Base-by-base conservation (phyloP, 2,888 invertebrate species). In the Bombylius major region DNA sequence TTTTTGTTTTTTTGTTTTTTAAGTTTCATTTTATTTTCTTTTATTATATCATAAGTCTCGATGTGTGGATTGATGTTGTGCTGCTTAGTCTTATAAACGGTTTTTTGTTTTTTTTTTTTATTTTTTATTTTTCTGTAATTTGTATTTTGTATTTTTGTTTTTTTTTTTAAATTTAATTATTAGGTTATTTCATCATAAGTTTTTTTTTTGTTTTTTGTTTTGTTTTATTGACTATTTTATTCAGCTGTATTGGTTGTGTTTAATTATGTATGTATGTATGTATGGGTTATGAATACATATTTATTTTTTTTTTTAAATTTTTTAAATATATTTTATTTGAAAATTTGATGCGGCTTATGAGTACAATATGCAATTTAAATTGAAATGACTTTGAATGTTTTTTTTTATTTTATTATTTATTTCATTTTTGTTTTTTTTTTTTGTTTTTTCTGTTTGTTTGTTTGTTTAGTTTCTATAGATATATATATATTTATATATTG, bases 381-480 rank as follows among this genome's bases (percentile, higher is more conserved):
- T 23, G 23, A 23, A 23, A 23, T 23, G 23, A 23, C 23, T 49
- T 33, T 49, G 33, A 34, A 23, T 49, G 32, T 33, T 33, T 34
- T 34, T 49, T 33, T 50, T 42, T n/a, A 47, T 44, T 47, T 39
- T 39, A 32, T 53, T 50, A 39, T 47, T 48, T 44, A 48, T 45
- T 57, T 9, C 32, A 48, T 57, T 42, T 34, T 51, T 49, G 36
- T 34, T 49, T 47, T 8, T 50, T 55, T 31, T 36, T 47, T 11
- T 36, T 48, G 14, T 47, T 36, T 47, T 7, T 53, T 47, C 42
- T 42, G 14, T 44, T 32, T 50, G 33, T 33, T 34, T 50, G 33
- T 50, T 1, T 34, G 36, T 36, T 36, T 36, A 36, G 9, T 36
- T 6, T 36, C 6, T 36, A 36, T 9, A 36, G 6, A 36, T 36